phyloP scores from a whole-genome alignment of 2,113 vertebrate genomes.

The Hippocampus zosterae region DNA sequence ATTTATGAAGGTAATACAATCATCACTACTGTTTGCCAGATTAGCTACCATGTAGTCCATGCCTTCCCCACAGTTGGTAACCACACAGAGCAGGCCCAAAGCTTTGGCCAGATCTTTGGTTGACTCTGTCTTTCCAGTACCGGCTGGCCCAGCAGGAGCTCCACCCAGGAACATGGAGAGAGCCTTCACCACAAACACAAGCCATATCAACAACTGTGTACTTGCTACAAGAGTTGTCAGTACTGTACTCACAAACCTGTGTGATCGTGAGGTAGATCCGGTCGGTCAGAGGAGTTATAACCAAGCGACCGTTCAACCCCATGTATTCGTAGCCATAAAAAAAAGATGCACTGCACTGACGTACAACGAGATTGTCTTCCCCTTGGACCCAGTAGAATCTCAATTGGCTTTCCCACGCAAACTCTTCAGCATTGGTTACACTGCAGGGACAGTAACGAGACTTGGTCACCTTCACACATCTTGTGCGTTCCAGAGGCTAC shows the following conservation, averaged over 20 bases:
- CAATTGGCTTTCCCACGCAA: slow-evolving; percentile 96
- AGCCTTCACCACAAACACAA: slow-evolving; percentile 71
- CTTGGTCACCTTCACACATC: not conserved
- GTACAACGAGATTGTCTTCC: slow-evolving; percentile 80
- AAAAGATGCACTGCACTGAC: slow-evolving; percentile 88
- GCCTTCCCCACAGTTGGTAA: slow-evolving; percentile 97
- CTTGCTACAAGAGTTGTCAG: not conserved
- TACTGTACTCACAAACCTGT: slow-evolving; percentile 72
- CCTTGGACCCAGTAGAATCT: slow-evolving; percentile 89
- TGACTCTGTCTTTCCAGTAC: slow-evolving; percentile 96
- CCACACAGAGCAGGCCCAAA: slow-evolving; percentile 89
- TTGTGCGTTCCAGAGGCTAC: not conserved
- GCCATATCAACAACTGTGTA: not conserved
- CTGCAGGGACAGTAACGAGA: slow-evolving; percentile 57
- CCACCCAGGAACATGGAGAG: slow-evolving; percentile 96
- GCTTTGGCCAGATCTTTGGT: slow-evolving; percentile 97
- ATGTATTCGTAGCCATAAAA: slow-evolving; percentile 96
- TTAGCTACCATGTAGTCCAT: slow-evolving; percentile 89
- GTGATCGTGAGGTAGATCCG: slow-evolving; percentile 95
- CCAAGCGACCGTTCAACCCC: slow-evolving; percentile 92
- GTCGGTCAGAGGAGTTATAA: slow-evolving; percentile 94
- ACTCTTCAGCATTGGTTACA: slow-evolving; percentile 85
- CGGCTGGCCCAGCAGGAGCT: slow-evolving; percentile 92
- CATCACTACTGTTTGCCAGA: not conserved
- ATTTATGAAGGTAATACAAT: not conserved